Evolutionary conservation across 2,113 vertebrate species (phyloP).

Genomic region (Echinops telfairi): DNA sequence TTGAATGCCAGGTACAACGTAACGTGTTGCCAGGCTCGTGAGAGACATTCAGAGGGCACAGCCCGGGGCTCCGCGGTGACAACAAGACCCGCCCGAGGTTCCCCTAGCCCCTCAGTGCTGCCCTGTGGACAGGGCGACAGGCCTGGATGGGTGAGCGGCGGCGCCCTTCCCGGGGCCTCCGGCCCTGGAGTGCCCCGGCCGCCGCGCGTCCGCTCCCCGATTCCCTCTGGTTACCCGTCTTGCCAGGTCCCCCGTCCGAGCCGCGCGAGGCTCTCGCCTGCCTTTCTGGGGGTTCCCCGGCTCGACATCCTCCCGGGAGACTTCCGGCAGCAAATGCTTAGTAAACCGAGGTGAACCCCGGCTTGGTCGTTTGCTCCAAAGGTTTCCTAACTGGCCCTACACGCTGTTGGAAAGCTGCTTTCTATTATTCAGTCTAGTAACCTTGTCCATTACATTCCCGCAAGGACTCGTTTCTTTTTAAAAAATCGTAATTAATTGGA

Average conservation of each 20-base stretch:
- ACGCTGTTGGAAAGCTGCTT: neutral
- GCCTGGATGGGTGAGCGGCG: constrained; percentile 20
- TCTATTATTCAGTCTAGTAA: neutral
- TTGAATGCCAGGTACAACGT: constrained; percentile 89
- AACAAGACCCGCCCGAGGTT: neutral
- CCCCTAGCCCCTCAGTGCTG: accelerated
- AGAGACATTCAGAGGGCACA: constrained; percentile 44
- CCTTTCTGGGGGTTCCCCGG: neutral
- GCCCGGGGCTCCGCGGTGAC: neutral
- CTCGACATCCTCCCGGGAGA: accelerated
- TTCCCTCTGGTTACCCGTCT: neutral
- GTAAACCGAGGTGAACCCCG: neutral
- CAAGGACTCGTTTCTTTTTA: neutral
- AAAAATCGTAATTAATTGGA: neutral
- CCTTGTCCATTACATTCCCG: neutral
- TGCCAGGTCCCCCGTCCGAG: accelerated
- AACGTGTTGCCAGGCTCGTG: neutral
- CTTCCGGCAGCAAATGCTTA: neutral
- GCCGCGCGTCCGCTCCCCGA: accelerated
- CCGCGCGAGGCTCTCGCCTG: neutral
- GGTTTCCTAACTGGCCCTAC: accelerated
- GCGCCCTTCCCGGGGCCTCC: too few relatives aligned
- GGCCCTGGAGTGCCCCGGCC: neutral
- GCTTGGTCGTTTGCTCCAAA: neutral
- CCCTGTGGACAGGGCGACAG: neutral